A percentile compares a stretch with the other conserved stretches of the same genome.
Conservation (phyloP, 2,888 invertebrate genomes). For the Rotaria magnacalcarata region DNA sequence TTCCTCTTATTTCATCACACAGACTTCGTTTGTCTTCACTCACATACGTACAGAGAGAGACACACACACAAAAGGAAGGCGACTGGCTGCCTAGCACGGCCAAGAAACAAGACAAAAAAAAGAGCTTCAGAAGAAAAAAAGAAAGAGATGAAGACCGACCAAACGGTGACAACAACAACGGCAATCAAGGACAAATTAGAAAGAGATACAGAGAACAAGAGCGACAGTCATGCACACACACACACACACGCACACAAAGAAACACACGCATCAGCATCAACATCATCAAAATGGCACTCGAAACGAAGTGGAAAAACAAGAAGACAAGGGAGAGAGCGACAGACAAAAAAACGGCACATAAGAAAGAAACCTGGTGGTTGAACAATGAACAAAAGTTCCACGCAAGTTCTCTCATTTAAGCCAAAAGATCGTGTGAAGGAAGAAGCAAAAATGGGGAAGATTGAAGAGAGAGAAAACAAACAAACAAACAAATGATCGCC, state of each 20-base stretch:
- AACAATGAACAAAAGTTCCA: constrained; percentile 24
- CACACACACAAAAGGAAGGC: background rate
- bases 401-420: constrained; percentile 11
- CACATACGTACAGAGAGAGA: background rate
- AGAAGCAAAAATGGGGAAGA: background rate
- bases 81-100: constrained; percentile 2
- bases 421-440: background rate
- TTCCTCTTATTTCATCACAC: constrained; percentile 11
- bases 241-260: background rate
- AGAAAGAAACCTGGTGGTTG: background rate
- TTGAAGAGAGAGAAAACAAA: background rate
- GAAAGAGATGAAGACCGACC: constrained; percentile 2
- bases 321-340: background rate
- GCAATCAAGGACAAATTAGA: background rate
- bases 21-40: background rate
- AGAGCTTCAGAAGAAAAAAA: background rate
- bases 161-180: constrained; percentile 26
- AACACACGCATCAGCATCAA: background rate
- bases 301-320: background rate
- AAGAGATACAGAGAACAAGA: background rate
- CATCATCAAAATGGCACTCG: constrained; percentile 30
- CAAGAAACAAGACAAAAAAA: background rate
- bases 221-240: background rate
- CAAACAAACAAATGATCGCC: constrained; percentile 1
- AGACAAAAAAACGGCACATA: background rate